Conservation (phyloP, 2,888 invertebrate genomes). For the Melinaea marsaeus region DNA sequence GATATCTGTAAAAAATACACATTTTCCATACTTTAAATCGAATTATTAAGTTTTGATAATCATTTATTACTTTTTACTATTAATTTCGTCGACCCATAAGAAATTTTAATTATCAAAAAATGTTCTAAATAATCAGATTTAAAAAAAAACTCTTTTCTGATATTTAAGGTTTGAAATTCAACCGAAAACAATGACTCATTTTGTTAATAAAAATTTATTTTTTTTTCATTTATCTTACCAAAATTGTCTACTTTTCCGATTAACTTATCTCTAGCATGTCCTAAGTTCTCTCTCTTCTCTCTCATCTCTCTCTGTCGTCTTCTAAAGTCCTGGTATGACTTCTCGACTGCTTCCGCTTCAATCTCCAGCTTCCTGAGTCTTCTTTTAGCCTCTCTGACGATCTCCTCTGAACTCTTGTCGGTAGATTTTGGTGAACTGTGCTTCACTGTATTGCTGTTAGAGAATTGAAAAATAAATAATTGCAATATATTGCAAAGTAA, state of each 20-base stretch:
- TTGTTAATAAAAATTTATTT: no score
- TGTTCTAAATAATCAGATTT: no score
- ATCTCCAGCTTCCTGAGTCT: conserved; percentile 75
- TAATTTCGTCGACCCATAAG: no score
- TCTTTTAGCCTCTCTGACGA: conserved; percentile 73
- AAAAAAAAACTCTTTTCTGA: no score
- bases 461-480: conserved; percentile 1
- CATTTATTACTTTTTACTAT: no score
- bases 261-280: neutral
- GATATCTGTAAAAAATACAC: conserved; percentile 30
- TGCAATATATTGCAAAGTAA: neutral
- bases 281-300: conserved; percentile 24
- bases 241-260: conserved; percentile 19
- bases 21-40: no score
- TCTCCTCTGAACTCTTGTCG: conserved; percentile 63
- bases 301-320: conserved; percentile 40
- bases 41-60: no score
- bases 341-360: conserved; percentile 79
- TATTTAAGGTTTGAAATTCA: no score
- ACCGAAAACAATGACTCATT: no score
- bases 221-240: conserved; percentile 24
- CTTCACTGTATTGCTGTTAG: conserved; percentile 37
- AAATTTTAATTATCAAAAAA: no score
- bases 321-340: conserved; percentile 68
- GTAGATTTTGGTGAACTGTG: conserved; percentile 28